Base-by-base conservation (phyloP, 1,140 invertebrate species). In the Bathynomus jamesi region DNA sequence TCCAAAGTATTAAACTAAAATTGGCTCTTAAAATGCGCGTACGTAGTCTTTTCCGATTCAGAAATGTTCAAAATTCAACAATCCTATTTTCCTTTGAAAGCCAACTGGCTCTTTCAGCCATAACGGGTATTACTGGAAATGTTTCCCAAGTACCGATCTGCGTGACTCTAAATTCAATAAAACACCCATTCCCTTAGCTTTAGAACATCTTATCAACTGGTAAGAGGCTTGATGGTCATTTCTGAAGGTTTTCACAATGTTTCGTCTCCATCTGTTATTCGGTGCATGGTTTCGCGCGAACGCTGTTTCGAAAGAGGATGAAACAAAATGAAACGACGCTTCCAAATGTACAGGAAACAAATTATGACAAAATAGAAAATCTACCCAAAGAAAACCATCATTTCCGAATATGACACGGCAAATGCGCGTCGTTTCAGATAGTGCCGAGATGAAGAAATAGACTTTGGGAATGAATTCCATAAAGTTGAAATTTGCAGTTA, bases 321-420 rank as follows among this genome's bases (percentile, higher is more conserved):
- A 53, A 53, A 21, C 40, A 53, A 53, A 53, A 53, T 53, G 40
- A 21, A 53, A 53, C n/a, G 21, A 53, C 5, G 1, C 21, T 53
- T 53, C 40, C 40, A 53, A 53, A 53, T 53, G 40, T 21, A 53
- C 40, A 53, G 40, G 40, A 53, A 53, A 53, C 40, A 53, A 53
- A 53, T 53, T 53, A 53, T 53, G 40, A 53, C 40, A 53, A 53
- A 53, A 53, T 53, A 53, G 40, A 53, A 53, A 53, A 53, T 53
- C 40, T 53, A 53, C 40, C 40, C 40, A 53, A 53, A 53, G 40
- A 53, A 53, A 53, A 53, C 40, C 40, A 53, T 53, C 40, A 53
- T 53, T 53, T 53, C 21, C 40, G 40, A 53, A 53, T 53, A 53
- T 53, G 40, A 53, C 40, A 53, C 21, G 40, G 40, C 11, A 53